Conservation (phyloP, 2,113 vertebrate species). For the Urocitellus parryii region DNA sequence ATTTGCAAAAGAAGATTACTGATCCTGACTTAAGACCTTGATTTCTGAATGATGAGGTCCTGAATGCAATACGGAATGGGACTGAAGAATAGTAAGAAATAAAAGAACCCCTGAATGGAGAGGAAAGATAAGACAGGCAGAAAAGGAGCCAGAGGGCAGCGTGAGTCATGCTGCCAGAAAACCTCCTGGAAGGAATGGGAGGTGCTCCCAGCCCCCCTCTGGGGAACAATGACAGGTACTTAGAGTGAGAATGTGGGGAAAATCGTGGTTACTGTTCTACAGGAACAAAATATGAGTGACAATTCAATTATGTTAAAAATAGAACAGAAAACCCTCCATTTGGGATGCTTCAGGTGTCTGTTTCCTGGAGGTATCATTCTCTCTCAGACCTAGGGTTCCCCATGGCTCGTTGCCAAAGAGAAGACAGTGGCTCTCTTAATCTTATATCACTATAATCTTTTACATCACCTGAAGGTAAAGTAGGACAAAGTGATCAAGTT, state of each 20-base stretch:
- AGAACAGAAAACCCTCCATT: background rate
- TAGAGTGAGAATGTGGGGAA: background rate
- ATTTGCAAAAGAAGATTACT: background rate
- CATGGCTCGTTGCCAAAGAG: background rate
- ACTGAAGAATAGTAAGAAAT: background rate
- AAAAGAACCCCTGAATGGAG: background rate
- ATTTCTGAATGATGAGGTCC: background rate
- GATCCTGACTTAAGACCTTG: background rate
- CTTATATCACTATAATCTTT: background rate
- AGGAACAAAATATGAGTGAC: background rate
- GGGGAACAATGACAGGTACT: rapidly evolving
- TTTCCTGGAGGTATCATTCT: background rate
- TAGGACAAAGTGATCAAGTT: background rate
- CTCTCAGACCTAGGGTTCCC: background rate
- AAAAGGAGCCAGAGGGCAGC: background rate
- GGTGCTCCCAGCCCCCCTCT: rapidly evolving
- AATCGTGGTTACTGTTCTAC: background rate
- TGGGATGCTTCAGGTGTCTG: background rate
- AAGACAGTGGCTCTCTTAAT: background rate
- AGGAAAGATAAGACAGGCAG: background rate
- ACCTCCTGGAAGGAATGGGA: background rate
- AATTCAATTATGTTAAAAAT: background rate
- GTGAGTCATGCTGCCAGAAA: rapidly evolving
- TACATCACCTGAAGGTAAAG: background rate
- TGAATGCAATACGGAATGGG: background rate